These are phyloP conservation scores for Acipenser oxyrinchus DNA, from an alignment of 2,797 vertebrate genomes.

Conservation along the genomic window DNA sequence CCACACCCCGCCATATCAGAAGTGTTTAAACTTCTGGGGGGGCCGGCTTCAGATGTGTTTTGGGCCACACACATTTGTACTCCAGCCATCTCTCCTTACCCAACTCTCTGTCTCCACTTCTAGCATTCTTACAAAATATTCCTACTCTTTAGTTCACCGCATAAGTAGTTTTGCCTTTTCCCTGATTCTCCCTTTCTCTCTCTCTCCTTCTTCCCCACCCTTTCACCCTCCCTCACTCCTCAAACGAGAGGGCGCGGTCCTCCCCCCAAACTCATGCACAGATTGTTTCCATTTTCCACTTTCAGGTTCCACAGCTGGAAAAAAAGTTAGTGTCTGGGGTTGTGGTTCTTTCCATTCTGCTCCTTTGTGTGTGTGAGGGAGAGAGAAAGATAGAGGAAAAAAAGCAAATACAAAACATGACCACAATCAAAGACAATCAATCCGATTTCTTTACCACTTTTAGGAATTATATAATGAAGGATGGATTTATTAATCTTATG, in stretches of 20 bases:
- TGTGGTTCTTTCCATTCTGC: slow-evolving; percentile 22
- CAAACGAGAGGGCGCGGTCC: not conserved
- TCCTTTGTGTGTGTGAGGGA: slow-evolving; percentile 5
- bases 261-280: not conserved
- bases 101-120: too few relatives aligned
- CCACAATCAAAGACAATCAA: not conserved
- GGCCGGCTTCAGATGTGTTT: too few relatives aligned
- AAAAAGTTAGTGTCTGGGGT: slow-evolving; percentile 37
- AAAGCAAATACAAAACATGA: not conserved
- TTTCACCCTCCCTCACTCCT: not conserved
- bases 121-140: not conserved
- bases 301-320: slow-evolving; percentile 45
- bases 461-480: too few relatives aligned
- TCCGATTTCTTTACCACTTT: too few relatives aligned
- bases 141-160: not conserved
- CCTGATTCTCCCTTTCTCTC: not conserved
- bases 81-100: too few relatives aligned
- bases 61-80: too few relatives aligned
- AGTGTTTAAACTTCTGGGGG: too few relatives aligned
- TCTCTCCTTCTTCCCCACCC: not conserved
- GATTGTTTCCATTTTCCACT: slow-evolving; percentile 29
- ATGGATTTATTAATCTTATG: too few relatives aligned
- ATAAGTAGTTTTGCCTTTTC: not conserved
- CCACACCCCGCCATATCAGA: too few relatives aligned
- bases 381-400: not conserved